phyloP scores from a whole-genome alignment of 2,888 invertebrate genomes.

The Oligia strigilis region DNA sequence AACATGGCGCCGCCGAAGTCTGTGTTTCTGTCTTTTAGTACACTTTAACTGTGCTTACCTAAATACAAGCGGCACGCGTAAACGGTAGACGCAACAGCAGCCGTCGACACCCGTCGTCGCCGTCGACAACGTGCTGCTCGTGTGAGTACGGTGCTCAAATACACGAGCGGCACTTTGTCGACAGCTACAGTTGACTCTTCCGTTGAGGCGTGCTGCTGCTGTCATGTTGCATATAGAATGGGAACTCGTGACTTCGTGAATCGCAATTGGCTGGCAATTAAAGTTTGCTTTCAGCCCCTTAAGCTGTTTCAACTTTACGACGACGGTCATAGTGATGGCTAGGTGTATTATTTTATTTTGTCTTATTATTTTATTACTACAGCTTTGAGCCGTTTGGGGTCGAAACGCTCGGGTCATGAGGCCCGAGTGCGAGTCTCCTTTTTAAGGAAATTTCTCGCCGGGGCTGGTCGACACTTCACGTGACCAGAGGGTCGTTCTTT shows the following conservation, averaged over 20 bases:
- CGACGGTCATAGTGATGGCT: neutral
- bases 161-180: neutral
- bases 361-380: neutral
- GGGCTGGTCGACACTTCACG: too few relatives aligned
- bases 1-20: constrained; percentile 44
- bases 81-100: neutral
- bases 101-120: neutral
- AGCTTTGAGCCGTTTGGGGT: too few relatives aligned
- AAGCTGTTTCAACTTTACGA: constrained; percentile 9
- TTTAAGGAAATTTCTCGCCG: too few relatives aligned
- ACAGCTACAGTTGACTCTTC: neutral
- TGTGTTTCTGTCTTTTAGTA: constrained; percentile 3
- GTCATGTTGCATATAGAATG: constrained; percentile 7
- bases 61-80: neutral
- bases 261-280: constrained; percentile 3
- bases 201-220: neutral
- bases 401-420: too few relatives aligned
- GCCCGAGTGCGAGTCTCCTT: too few relatives aligned
- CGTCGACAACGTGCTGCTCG: neutral
- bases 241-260: constrained; percentile 18
- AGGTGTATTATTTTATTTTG: neutral
- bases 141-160: neutral
- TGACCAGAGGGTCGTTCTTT: too few relatives aligned
- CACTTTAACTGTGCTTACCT: neutral
- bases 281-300: neutral